Evolutionary conservation across 2,113 vertebrate species (phyloP), one percentile per base, ranked within the genome.

Genomic region (Suncus etruscus): DNA sequence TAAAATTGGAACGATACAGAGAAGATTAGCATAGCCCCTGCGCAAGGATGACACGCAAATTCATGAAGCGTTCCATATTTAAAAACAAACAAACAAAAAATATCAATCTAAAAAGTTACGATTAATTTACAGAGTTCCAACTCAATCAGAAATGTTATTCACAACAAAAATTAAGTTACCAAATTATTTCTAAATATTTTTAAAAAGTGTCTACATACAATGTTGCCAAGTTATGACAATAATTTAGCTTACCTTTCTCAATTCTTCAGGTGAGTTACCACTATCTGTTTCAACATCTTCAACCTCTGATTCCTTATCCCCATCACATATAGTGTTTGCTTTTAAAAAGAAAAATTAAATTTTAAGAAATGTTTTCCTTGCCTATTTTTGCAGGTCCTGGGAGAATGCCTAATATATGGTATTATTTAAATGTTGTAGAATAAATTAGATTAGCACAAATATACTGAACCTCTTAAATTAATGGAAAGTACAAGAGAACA

Each of bases 281-380:
- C 97, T 97, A 77, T 99, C 99, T 29, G 98, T 98, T 83, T 99
- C 98, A 73, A 97, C 39, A 32, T 98, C 97, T 95, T 98, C 99
- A 94, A 97, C 98, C 92, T 99, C 99, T 1, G 98, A 99, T 77
- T 99, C 99, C 93, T 99, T 99, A 97, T 99, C 99, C 47, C 99
- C 99, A 83, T 99, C 99, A 96, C 98, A 99, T 0, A 97, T 98
- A 76, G 99, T 98, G 58, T 99, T 99, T 93, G 99, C 99, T 99
- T 97, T 61, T 39, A 39, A 96, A 83, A 86, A 31, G 83, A 96
- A 93, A 1, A 66, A 63, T 58, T 58, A 91, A 94, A 89, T 86
- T 58, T 25, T 5, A 58, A n/a, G 31, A 47, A 76, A 47, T 22
- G 15, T 11, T 58, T 39, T 83, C 9, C 65, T 3, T 84, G 45